Evolutionary conservation across 2,888 invertebrate species (phyloP), one percentile per base, ranked within the genome.

Genomic region (Tineola bisselliella): DNA sequence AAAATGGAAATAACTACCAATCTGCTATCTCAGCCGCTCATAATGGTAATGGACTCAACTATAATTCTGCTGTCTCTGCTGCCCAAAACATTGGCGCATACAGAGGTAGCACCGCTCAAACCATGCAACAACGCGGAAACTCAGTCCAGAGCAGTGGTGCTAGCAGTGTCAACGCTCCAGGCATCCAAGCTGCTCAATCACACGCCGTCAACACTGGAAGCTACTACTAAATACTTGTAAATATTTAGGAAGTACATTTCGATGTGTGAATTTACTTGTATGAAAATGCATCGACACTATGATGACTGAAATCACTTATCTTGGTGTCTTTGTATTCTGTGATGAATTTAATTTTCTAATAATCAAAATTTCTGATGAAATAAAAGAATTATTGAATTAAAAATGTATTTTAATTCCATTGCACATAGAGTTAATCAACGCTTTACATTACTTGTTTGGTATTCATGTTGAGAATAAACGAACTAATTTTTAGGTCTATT

Each of bases 221-320:
- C 30, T 80, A 66, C 67, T 84, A 79, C 64, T 76, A 67, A 74
- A 33, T 38, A n/a, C n/a, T n/a, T n/a, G n/a, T n/a, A 61, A 25
- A n/a, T n/a, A 15, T 12, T 44, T 18, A 48, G n/a, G 48, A 25
- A 12, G 1, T 15, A 11, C 13, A 56, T 12, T 56, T 19, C 54
- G 25, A 25, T 6, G 52, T 52, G n/a, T n/a, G n/a, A n/a, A n/a
- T n/a, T n/a, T n/a, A n/a, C n/a, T n/a, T n/a, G n/a, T n/a, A n/a
- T n/a, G 19, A 25, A 56, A 19, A 33, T 61, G 25, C 8, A 69
- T 70, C 73, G 81, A 76, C 71, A 62, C 69, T 68, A 72, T 74
- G 81, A 83, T 76, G 83, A 83, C 75, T 69, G 72, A 63, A 44
- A 54, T 63, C 69, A 77, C 77, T 83, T 81, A 76, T 83, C 76